A percentile compares a stretch with the other conserved stretches of the same genome.
These are phyloP conservation scores for Piezodorus guildinii DNA, from an alignment of 1,140 invertebrate species.

Conservation along the genomic window DNA sequence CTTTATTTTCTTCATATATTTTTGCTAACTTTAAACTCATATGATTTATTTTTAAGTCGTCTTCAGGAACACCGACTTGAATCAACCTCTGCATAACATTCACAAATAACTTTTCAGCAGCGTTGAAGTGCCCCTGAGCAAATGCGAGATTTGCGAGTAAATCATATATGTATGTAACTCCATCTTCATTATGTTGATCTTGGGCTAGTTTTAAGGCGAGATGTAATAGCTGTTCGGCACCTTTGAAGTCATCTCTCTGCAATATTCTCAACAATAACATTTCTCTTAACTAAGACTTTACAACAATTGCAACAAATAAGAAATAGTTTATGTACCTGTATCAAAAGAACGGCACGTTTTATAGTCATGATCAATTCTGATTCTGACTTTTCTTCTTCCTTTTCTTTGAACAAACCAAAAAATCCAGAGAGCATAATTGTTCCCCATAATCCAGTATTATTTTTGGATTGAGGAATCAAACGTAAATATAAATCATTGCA, in stretches of 20 bases:
- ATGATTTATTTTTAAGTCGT: slow-evolving; percentile 62
- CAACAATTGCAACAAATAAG: too few relatives aligned
- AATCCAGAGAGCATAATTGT: slow-evolving; percentile 31
- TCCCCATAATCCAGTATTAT: too few relatives aligned
- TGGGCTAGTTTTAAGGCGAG: slow-evolving; percentile 71
- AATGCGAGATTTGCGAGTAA: slow-evolving; percentile 82
- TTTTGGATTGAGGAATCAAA: too few relatives aligned
- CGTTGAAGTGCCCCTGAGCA: slow-evolving; percentile 56
- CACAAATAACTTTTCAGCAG: slow-evolving; percentile 74
- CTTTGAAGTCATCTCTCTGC: slow-evolving; percentile 59
- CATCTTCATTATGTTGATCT: slow-evolving; percentile 57
- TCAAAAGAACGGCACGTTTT: slow-evolving; percentile 57
- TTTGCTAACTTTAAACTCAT: slow-evolving; percentile 66
- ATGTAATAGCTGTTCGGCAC: slow-evolving; percentile 75
- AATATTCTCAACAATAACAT: slow-evolving; percentile 27
- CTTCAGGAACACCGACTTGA: slow-evolving; percentile 48
- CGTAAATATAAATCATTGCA: too few relatives aligned
- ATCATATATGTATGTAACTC: slow-evolving; percentile 78
- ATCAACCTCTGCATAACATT: slow-evolving; percentile 67
- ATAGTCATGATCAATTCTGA: slow-evolving; percentile 57
- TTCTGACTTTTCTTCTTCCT: slow-evolving; percentile 45
- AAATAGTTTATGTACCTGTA: slow-evolving; percentile 35
- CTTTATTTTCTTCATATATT: slow-evolving; percentile 49
- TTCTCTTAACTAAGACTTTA: too few relatives aligned
- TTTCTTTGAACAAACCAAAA: slow-evolving; percentile 33